phyloP scores from a whole-genome alignment of 2,888 invertebrate species.

The Macaria liturata region DNA sequence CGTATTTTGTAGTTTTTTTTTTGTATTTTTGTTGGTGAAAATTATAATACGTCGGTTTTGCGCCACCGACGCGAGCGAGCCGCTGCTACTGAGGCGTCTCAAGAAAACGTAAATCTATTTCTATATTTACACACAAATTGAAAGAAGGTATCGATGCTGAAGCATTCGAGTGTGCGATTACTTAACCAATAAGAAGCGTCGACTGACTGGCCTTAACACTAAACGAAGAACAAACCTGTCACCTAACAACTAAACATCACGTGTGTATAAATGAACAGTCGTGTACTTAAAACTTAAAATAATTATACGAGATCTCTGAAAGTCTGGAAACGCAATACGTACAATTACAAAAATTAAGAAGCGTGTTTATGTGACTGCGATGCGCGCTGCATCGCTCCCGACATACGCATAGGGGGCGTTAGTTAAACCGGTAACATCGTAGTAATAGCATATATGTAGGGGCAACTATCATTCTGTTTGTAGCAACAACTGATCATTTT shows the following conservation, averaged over 20 bases:
- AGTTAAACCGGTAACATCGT: too few species aligned
- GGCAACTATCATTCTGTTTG: too few species aligned
- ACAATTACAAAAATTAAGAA: constrained; percentile 68
- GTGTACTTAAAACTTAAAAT: constrained; percentile 75
- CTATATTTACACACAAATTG: constrained; percentile 33
- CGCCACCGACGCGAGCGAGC: constrained; percentile 34
- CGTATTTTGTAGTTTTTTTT: constrained; percentile 60
- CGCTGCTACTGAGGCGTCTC: constrained; percentile 21
- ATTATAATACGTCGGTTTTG: constrained; percentile 55
- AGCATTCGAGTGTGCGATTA: constrained; percentile 50
- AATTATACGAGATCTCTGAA: constrained; percentile 82
- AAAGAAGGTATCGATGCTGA: constrained; percentile 30
- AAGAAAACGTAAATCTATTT: constrained; percentile 12
- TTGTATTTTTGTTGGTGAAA: constrained; percentile 49
- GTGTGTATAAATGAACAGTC: constrained; percentile 68
- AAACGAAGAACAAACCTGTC: constrained; percentile 44
- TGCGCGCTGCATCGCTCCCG: constrained; percentile 4
- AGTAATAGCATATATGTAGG: too few species aligned
- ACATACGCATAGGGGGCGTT: too few species aligned
- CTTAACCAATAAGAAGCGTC: constrained; percentile 48
- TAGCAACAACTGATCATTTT: too few species aligned
- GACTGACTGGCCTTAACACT: constrained; percentile 55
- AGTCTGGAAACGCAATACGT: constrained; percentile 81
- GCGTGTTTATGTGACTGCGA: constrained; percentile 41
- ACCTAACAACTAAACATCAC: constrained; percentile 66